Evolutionary conservation across 2,113 vertebrate species (phyloP).

Genomic region (Acinonyx jubatus): DNA sequence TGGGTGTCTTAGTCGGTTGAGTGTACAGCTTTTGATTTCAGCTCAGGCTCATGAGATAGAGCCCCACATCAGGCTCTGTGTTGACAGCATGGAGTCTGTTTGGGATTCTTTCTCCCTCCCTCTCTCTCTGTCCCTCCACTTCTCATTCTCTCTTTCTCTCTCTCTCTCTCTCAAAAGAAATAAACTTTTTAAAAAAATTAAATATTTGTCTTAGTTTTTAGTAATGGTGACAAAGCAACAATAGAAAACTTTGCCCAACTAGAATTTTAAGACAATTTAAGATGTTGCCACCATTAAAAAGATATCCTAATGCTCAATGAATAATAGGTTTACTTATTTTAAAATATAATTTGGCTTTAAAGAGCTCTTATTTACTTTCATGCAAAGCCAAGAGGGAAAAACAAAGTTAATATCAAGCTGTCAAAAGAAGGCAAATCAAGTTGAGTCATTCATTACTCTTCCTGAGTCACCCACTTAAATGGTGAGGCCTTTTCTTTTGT

Average conservation of each 20-base stretch:
- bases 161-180: too few species aligned
- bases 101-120: too few species aligned
- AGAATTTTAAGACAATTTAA: background rate
- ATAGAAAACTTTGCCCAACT: background rate
- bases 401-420: background rate
- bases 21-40: too few species aligned
- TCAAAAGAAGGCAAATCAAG: conserved; percentile 17
- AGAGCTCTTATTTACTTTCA: background rate
- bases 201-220: conserved; percentile 36
- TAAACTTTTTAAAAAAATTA: background rate
- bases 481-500: background rate
- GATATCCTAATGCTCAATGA: background rate
- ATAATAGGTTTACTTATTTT: background rate
- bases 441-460: background rate
- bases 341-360: conserved; percentile 19
- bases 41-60: too few species aligned
- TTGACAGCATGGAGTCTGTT: too few species aligned
- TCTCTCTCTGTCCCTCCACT: too few species aligned
- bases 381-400: background rate
- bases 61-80: too few species aligned
- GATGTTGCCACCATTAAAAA: background rate
- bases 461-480: conserved; percentile 14
- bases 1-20: too few species aligned
- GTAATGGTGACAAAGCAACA: background rate
- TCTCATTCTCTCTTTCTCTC: too few species aligned